Evolutionary conservation across 2,113 vertebrate species (phyloP), one percentile per base, ranked within the genome.

Genomic region (Heptranchias perlo): DNA sequence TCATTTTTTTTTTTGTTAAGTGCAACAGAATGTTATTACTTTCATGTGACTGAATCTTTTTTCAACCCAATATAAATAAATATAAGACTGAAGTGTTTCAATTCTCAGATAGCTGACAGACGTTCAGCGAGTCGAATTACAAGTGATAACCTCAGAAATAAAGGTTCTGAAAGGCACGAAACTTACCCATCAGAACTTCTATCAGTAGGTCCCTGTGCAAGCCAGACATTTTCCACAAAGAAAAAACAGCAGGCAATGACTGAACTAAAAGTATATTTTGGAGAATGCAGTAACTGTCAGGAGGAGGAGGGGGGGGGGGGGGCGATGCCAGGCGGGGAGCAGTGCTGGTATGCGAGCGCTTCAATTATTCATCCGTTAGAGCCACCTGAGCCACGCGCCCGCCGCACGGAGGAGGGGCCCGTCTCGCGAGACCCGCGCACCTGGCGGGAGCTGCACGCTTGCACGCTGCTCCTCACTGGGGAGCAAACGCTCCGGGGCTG

Each of bases 151-250:
- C 35, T 7, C 8, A 64, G 64, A 16, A 69, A 94, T 62, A 93
- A 67, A 28, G 61, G 5, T 67, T 44, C 8, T 8, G 47, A 94
- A 94, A 13, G 87, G 21, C 61, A 91, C 64, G 58, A 44, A 94
- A 73, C 64, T 73, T 69, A 95, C 94, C 94, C 94, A 69, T 52
- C 28, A 35, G 73, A 95, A 95, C 65, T 95, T 95, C 94, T 44
- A 95, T 31, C 44, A 95, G 14, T 52, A 95, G 28, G 94, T 95
- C 64, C 94, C 64, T 95, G 13, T 31, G 18, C 64, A 95, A 62
- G 13, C 58, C 35, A 64, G 39, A 21, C 89, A 93, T 93, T 61
- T 21, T n/a, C 58, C 58, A 39, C 35, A 52, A 62, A 16, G 8
- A n/a, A 58, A 58, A 58, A 58, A 58, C n/a, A n/a, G 28, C 87